Base-by-base conservation (phyloP, 2,888 invertebrate genomes). In the Drosophila mimetica region DNA sequence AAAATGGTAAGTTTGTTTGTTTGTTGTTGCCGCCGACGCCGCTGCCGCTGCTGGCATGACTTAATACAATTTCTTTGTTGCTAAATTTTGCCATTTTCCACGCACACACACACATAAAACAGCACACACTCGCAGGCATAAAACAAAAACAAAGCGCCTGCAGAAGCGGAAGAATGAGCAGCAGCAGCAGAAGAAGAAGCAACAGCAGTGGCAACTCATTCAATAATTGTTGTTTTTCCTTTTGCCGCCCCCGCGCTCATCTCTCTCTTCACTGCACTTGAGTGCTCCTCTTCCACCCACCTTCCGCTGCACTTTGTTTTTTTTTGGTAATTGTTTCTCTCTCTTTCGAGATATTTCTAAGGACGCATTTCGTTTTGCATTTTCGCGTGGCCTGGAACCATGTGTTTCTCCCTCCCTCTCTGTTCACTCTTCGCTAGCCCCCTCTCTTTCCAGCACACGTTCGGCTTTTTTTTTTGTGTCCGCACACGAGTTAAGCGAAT, bases 341-440 rank as follows among this genome's bases (percentile, higher is more conserved):
- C 32, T 14, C 4, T 25, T 28, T 25, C 30, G 22, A 13, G 41
- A 41, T 30, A 11, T 30, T 20, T 41, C 20, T 30, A 58, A 63
- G 55, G 59, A 74, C 32, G 20, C 30, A 50, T 65, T 76, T 74
- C 51, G 77, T 59, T 79, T 82, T 64, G 61, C 53, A 52, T 74
- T 60, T 79, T 77, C 72, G 82, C 58, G 39, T 58, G 42, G 57
- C 51, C 59, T 59, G 52, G 46, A 69, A 53, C 60, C 60, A 61
- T 61, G 61, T 51, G 53, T 53, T 82, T 75, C 80, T 74, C 82
- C 74, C 47, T 61, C 73, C 18, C 39, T 34, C 39, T 44, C 28
- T 18, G 14, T 39, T 22, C 9, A 9, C 52, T 7, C 16, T n/a
- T 34, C 37, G 6, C 30, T 9, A n/a, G 13, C 30, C 11, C 37